Percentiles rank a stretch among this genome's conserved stretches.
Evolutionary conservation across 2,888 invertebrate species (phyloP).

Genomic region (Ametastegia equiseti): DNA sequence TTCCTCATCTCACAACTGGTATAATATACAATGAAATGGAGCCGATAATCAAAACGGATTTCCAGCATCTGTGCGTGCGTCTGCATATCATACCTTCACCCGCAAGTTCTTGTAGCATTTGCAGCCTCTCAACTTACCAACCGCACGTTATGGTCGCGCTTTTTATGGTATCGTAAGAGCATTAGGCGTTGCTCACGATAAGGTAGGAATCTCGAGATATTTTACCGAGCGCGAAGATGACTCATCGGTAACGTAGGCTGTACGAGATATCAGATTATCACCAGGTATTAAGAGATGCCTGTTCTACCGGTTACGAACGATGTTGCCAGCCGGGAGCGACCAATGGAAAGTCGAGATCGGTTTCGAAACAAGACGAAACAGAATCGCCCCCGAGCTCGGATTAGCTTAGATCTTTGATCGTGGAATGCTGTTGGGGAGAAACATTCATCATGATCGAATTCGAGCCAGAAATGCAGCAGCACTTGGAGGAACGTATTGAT

Average conservation of each 20-base stretch:
- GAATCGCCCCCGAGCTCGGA: neutral
- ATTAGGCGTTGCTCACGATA: neutral
- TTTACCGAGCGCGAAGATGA: neutral
- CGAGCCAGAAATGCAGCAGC: neutral
- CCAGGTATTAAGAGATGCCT: neutral
- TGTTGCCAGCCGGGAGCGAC: neutral
- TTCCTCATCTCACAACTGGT: neutral
- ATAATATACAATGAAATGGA: neutral
- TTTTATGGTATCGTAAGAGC: neutral
- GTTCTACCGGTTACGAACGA: neutral
- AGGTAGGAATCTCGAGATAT: neutral
- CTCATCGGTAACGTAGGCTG: neutral
- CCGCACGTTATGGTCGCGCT: neutral
- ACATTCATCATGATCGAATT: neutral
- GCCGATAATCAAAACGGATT: neutral
- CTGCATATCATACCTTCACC: neutral
- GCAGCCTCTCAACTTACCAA: neutral
- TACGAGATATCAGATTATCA: neutral
- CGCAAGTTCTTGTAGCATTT: neutral
- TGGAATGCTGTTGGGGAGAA: neutral
- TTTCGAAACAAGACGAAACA: neutral
- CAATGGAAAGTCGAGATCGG: neutral
- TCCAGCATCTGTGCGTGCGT: neutral
- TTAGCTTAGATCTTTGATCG: neutral
- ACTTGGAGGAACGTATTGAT: slow-evolving; percentile 54